Percentiles rank a stretch among this genome's conserved stretches.
Conservation (phyloP, 1,140 invertebrate species). For the Neodiprion lecontei region DNA sequence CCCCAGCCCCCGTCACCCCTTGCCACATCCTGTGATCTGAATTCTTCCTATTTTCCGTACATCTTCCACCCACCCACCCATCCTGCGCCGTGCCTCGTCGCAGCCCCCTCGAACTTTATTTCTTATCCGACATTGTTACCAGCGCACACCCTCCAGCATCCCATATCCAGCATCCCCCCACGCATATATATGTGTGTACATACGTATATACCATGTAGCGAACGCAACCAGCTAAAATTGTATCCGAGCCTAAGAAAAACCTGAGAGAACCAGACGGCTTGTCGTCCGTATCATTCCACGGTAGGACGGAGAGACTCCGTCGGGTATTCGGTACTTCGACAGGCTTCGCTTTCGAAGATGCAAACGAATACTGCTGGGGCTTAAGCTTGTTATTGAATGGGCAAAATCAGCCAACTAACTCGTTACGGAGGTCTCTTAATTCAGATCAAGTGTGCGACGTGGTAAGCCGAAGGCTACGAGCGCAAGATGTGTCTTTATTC, state of each 20-base stretch:
- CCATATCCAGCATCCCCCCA: background rate
- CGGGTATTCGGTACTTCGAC: too few relatives aligned
- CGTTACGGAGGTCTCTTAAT: too few relatives aligned
- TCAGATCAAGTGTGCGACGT: too few relatives aligned
- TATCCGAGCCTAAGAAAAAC: background rate
- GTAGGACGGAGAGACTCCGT: too few relatives aligned
- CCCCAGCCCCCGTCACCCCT: conserved; percentile 9
- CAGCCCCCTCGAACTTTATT: conserved; percentile 41
- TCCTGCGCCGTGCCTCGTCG: conserved; percentile 2
- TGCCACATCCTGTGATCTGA: conserved; percentile 49
- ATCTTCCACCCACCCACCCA: conserved; percentile 19
- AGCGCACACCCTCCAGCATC: conserved; percentile 33
- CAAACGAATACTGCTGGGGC: background rate
- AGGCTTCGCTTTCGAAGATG: too few relatives aligned
- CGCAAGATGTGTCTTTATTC: too few relatives aligned
- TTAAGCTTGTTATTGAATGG: background rate
- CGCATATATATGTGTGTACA: too few relatives aligned
- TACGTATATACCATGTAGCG: background rate
- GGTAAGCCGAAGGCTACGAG: too few relatives aligned
- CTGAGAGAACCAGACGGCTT: too few relatives aligned
- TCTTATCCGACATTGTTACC: conserved; percentile 57
- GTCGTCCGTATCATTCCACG: too few relatives aligned
- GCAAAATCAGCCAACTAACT: too few relatives aligned
- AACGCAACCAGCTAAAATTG: background rate
- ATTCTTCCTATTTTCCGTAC: conserved; percentile 53